Percentiles rank a stretch among this genome's conserved stretches.
phyloP scores from a whole-genome alignment of 2,797 vertebrate species.

The Gymnoscopelus microlampas region DNA sequence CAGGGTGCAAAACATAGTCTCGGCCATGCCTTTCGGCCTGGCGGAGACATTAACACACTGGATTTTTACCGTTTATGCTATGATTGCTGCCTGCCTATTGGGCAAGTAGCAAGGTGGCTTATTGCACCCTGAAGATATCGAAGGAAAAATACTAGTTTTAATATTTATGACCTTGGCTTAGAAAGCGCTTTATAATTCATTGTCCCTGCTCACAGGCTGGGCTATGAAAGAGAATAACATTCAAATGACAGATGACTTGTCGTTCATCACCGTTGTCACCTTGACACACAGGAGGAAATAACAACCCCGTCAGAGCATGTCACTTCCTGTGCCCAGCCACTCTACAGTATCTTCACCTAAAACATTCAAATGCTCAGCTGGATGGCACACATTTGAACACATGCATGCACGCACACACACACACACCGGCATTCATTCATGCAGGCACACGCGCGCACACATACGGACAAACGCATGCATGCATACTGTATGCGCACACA shows the following conservation, averaged over 20 bases:
- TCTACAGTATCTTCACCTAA: conserved; percentile 44
- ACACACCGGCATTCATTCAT: background rate
- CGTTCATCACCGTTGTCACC: conserved; percentile 70
- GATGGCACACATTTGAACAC: conserved; percentile 42
- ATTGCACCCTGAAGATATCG: conserved; percentile 15
- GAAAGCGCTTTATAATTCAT: conserved; percentile 59
- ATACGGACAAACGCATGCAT: background rate
- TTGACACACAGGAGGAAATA: conserved; percentile 64
- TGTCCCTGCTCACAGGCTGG: conserved; percentile 44
- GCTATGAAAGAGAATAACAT: conserved; percentile 52
- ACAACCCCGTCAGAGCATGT: conserved; percentile 42
- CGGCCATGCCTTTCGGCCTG: too few relatives aligned
- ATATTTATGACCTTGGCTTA: conserved; percentile 66
- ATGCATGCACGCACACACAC: background rate
- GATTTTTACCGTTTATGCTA: too few relatives aligned
- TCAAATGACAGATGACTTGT: conserved; percentile 68
- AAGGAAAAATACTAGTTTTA: conserved; percentile 32
- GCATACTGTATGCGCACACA: background rate
- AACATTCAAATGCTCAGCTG: conserved; percentile 19
- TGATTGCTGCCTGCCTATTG: too few relatives aligned
- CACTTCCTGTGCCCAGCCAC: conserved; percentile 63
- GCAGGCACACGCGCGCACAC: background rate
- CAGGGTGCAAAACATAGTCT: too few relatives aligned
- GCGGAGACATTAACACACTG: too few relatives aligned
- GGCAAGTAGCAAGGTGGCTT: conserved; percentile 19